Evolutionary conservation across 23 tunicate species (phyloP).

Genomic region (Styela clava): DNA sequence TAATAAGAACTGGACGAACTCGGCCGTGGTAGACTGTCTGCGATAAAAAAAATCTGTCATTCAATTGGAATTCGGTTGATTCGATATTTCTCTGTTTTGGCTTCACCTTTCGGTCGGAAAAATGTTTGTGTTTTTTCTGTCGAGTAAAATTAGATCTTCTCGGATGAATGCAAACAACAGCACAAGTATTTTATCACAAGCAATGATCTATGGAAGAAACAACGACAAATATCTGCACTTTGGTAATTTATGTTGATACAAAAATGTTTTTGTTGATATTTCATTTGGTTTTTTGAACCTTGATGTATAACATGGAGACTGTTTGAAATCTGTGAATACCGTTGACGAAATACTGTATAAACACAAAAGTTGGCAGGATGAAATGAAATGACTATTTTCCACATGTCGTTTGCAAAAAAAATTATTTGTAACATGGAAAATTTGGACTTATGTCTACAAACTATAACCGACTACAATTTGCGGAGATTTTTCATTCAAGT

Average conservation of each 20-base stretch:
- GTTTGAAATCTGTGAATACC: neutral
- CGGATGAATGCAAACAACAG: neutral
- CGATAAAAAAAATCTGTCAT: too few species aligned
- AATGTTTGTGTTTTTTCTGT: neutral
- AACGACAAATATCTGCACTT: neutral
- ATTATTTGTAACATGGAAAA: too few species aligned
- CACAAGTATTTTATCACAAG: neutral
- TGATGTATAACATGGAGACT: neutral
- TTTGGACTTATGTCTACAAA: too few species aligned
- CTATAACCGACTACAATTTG: too few species aligned
- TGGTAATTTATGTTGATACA: neutral
- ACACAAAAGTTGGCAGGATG: too few species aligned
- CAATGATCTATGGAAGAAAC: neutral
- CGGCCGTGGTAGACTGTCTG: too few species aligned
- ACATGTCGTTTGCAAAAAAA: too few species aligned
- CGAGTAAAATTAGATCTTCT: neutral
- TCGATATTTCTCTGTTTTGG: neutral
- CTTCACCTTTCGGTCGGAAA: neutral
- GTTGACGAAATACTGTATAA: neutral
- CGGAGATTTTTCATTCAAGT: too few species aligned
- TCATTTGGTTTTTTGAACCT: neutral
- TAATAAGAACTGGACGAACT: too few species aligned
- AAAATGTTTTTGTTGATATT: neutral
- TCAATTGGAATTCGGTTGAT: neutral
- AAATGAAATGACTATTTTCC: too few species aligned